phyloP scores from a whole-genome alignment of 2,797 vertebrate genomes.

The Erethizon dorsatum region DNA sequence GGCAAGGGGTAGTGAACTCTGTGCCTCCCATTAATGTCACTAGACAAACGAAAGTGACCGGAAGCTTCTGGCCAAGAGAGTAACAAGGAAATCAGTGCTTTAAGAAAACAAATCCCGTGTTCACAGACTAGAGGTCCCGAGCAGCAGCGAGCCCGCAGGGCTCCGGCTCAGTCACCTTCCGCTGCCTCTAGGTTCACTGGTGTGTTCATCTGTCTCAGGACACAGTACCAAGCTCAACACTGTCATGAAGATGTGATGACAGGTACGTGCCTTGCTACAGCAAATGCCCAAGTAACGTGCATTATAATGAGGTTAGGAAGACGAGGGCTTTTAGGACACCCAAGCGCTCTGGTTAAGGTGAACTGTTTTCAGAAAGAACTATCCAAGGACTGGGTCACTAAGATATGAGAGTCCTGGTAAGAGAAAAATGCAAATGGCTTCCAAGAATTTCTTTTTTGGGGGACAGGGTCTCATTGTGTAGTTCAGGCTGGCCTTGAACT shows the following conservation, averaged over 20 bases:
- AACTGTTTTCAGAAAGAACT: background rate
- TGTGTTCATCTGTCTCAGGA: background rate
- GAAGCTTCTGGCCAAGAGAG: background rate
- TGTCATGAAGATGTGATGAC: background rate
- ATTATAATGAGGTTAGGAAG: background rate
- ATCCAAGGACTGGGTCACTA: background rate
- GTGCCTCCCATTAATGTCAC: background rate
- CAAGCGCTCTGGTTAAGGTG: background rate
- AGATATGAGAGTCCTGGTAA: background rate
- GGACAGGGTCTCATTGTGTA: background rate
- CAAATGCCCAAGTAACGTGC: background rate
- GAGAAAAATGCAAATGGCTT: background rate
- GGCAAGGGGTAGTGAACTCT: background rate
- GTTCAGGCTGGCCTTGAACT: too few relatives aligned
- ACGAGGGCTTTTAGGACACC: background rate
- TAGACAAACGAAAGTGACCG: background rate
- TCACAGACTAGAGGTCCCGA: background rate
- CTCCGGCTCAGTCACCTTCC: background rate
- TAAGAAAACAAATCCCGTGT: background rate
- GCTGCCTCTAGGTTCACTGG: background rate
- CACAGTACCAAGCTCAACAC: background rate
- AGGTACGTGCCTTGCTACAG: background rate
- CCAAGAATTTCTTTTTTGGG: background rate
- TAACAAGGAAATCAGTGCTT: background rate
- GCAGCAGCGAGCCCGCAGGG: background rate